Conservation (phyloP, 1,140 invertebrate genomes). For the Zaprionus davidi region DNA sequence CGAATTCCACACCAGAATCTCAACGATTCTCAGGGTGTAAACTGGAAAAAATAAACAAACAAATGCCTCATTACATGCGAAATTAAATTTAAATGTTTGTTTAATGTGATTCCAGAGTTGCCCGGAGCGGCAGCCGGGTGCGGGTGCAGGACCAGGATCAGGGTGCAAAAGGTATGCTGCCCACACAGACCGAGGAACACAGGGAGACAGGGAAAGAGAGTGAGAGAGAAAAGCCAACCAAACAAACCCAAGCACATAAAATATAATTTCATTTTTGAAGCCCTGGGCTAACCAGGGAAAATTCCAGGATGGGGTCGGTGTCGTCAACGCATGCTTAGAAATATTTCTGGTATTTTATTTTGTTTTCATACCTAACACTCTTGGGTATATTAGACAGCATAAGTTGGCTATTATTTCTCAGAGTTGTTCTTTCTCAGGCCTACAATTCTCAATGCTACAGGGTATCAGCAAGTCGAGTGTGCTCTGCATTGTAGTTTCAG, state of each 20-base stretch:
- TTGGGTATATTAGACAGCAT: neutral
- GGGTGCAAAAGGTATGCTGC: conserved; percentile 48
- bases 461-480: neutral
- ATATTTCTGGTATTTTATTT: conserved; percentile 78
- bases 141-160: conserved; percentile 21
- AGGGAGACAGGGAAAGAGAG: neutral
- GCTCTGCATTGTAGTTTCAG: neutral
- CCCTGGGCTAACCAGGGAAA: conserved; percentile 76
- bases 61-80: conserved; percentile 84
- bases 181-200: conserved; percentile 14
- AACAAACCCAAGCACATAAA: conserved; percentile 77
- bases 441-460: neutral
- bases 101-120: conserved; percentile 80
- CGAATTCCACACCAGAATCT: conserved; percentile 28
- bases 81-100: conserved; percentile 84
- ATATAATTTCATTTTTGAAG: conserved; percentile 81
- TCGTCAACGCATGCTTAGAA: conserved; percentile 71
- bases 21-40: conserved; percentile 42
- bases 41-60: conserved; percentile 76
- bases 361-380: conserved; percentile 9
- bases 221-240: conserved; percentile 48
- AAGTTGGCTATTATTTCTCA: neutral
- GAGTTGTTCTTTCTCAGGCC: neutral
- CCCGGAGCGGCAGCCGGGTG: conserved; percentile 39
- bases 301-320: conserved; percentile 32